A percentile compares a stretch with the other conserved stretches of the same genome.
Evolutionary conservation across 1,140 invertebrate species (phyloP).

Genomic region (Papilio polytes): DNA sequence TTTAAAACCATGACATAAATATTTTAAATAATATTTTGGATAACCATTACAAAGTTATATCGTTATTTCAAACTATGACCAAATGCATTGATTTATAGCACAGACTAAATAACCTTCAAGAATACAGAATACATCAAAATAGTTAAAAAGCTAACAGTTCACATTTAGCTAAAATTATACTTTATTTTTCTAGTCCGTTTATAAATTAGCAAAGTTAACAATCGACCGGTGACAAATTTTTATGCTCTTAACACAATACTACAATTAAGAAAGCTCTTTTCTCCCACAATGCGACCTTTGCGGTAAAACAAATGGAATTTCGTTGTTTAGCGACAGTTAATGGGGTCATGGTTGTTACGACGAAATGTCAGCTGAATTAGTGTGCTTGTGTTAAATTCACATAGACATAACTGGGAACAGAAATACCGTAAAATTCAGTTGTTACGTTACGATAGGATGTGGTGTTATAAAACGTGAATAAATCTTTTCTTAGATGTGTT

Average conservation of each 20-base stretch:
- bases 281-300: constrained; percentile 11
- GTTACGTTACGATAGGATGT: neutral
- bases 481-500: neutral
- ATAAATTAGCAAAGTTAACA: neutral
- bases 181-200: too few relatives aligned
- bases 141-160: too few relatives aligned
- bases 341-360: constrained; percentile 22
- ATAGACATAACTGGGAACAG: neutral
- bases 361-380: constrained; percentile 15
- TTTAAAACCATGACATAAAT: too few relatives aligned
- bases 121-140: too few relatives aligned
- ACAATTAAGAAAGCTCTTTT: constrained; percentile 23
- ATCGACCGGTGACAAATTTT: neutral
- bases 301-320: constrained; percentile 20
- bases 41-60: too few relatives aligned
- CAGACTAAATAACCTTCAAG: too few relatives aligned
- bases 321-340: constrained; percentile 10
- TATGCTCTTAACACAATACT: neutral
- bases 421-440: neutral
- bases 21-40: too few relatives aligned
- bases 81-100: too few relatives aligned
- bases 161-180: too few relatives aligned
- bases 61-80: too few relatives aligned
- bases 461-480: neutral
- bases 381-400: neutral